Percentiles rank a stretch among this genome's conserved stretches.
phyloP scores from a whole-genome alignment of 2,888 invertebrate genomes.

The Halictus ligatus region DNA sequence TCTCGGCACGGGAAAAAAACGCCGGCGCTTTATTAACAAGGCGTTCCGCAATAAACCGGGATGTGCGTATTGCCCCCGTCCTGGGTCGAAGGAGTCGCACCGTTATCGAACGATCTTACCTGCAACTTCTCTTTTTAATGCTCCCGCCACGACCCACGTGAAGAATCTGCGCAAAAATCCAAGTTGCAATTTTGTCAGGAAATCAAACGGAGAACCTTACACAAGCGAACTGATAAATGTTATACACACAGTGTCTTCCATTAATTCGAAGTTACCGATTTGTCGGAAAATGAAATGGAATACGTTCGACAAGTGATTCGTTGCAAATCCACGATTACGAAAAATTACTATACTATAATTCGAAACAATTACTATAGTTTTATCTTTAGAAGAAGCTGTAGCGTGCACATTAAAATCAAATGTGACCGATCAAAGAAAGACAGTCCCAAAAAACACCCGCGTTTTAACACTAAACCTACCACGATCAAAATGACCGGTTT shows the following conservation, averaged over 20 bases:
- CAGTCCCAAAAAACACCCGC: too few relatives aligned
- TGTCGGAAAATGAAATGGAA: not conserved
- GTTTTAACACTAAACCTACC: too few relatives aligned
- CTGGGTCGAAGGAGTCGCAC: conserved; percentile 67
- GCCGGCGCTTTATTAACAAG: conserved; percentile 75
- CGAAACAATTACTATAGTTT: not conserved
- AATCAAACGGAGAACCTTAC: not conserved
- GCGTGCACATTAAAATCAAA: too few relatives aligned
- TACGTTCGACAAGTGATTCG: not conserved
- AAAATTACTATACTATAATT: not conserved
- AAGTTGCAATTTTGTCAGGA: not conserved
- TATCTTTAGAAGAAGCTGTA: too few relatives aligned
- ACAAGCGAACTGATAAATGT: not conserved
- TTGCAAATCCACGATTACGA: not conserved
- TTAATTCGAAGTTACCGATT: not conserved
- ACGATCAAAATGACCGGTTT: too few relatives aligned
- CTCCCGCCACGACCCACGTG: conserved; percentile 14
- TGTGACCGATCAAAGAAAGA: not conserved
- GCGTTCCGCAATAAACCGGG: conserved; percentile 73
- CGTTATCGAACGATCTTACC: conserved; percentile 74
- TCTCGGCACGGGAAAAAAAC: conserved; percentile 48
- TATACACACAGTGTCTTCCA: not conserved
- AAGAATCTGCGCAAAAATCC: not conserved
- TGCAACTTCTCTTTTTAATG: conserved; percentile 65
- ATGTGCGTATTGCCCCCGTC: conserved; percentile 67